phyloP scores from a whole-genome alignment of 2,888 invertebrate species.

The Drosophila putrida region DNA sequence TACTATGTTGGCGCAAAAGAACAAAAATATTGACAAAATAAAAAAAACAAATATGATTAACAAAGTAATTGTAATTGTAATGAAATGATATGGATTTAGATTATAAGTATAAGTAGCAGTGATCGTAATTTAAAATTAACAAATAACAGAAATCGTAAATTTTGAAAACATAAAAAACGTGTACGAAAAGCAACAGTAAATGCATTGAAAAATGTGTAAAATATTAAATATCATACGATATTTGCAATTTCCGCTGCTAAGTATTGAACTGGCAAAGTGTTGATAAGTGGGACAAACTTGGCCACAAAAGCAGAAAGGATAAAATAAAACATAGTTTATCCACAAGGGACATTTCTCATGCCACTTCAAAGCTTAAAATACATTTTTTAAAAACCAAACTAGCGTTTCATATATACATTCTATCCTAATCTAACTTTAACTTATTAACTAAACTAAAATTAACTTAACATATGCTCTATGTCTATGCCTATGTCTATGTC shows the following conservation, averaged over 20 bases:
- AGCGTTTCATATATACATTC: slow-evolving; percentile 74
- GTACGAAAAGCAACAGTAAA: slow-evolving; percentile 78
- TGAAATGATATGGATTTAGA: slow-evolving; percentile 76
- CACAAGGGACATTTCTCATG: slow-evolving; percentile 51
- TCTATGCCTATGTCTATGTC: slow-evolving; percentile 67
- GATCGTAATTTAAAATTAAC: slow-evolving; percentile 82
- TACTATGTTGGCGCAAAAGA: slow-evolving; percentile 75
- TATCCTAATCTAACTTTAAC: slow-evolving; percentile 53
- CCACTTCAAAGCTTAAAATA: slow-evolving; percentile 57
- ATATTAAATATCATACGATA: slow-evolving; percentile 41
- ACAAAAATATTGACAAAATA: slow-evolving; percentile 46
- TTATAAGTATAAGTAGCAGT: slow-evolving; percentile 78
- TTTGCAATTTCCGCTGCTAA: slow-evolving; percentile 48
- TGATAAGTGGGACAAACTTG: slow-evolving; percentile 19
- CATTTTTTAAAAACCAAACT: slow-evolving; percentile 58
- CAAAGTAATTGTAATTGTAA: slow-evolving; percentile 74
- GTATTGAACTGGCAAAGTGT: slow-evolving; percentile 18
- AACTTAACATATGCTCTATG: slow-evolving; percentile 61
- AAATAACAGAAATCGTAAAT: slow-evolving; percentile 53
- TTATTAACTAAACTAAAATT: slow-evolving; percentile 54
- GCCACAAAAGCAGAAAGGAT: slow-evolving; percentile 10
- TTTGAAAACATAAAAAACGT: slow-evolving; percentile 70
- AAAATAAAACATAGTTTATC: slow-evolving; percentile 31
- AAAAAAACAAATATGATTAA: slow-evolving; percentile 45
- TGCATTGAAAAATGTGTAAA: slow-evolving; percentile 64